Evolutionary conservation across 1,140 invertebrate species (phyloP).

Genomic region (Heliconius himera): DNA sequence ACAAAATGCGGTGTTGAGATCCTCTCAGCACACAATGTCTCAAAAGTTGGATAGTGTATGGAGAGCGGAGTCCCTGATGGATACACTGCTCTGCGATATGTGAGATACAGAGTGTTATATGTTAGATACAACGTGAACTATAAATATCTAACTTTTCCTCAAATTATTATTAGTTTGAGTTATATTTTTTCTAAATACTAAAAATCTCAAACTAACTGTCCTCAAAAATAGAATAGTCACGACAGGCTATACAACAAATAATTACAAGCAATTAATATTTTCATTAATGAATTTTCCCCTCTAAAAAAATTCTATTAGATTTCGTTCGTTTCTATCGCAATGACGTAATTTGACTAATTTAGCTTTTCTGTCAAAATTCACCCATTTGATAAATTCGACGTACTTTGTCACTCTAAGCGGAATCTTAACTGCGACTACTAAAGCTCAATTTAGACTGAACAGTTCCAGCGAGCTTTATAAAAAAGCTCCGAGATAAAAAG

Average conservation of each 20-base stretch:
- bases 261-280: conserved; percentile 17
- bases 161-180: too few species aligned
- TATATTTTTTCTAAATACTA: neutral
- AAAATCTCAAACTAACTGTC: neutral
- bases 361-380: conserved; percentile 26
- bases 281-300: conserved; percentile 15
- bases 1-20: too few species aligned
- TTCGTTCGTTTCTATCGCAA: conserved; percentile 24
- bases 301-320: conserved; percentile 32
- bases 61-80: too few species aligned
- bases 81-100: too few species aligned
- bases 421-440: neutral
- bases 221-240: neutral
- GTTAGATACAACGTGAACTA: too few species aligned
- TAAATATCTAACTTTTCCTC: too few species aligned
- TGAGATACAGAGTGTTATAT: too few species aligned
- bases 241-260: neutral
- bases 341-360: conserved; percentile 44
- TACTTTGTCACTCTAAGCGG: neutral
- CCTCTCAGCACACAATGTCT: too few species aligned
- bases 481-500: conserved; percentile 9
- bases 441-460: neutral
- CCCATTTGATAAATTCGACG: conserved; percentile 27
- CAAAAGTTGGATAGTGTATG: too few species aligned
- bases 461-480: neutral